Evolutionary conservation across 2,797 vertebrate genomes (phyloP).

Genomic region (Stomatorhinus walkeri): DNA sequence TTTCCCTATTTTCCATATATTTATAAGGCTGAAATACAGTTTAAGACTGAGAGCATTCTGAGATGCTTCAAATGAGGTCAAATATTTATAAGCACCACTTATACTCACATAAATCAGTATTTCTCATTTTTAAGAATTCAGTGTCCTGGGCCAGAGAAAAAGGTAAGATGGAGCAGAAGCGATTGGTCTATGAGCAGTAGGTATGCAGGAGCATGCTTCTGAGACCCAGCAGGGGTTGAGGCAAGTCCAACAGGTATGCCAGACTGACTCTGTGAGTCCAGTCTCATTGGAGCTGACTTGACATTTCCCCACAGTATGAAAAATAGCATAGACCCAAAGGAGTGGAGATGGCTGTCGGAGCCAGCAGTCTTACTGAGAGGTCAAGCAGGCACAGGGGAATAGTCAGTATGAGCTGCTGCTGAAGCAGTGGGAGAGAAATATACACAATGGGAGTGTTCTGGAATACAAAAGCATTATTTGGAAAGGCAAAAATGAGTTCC

Average conservation of each 20-base stretch:
- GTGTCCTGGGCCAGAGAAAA: neutral
- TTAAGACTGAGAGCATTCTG: neutral
- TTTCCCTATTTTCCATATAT: neutral
- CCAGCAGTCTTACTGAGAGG: neutral
- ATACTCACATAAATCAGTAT: neutral
- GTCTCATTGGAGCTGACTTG: neutral
- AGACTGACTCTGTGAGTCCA: neutral
- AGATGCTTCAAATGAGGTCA: neutral
- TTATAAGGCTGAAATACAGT: neutral
- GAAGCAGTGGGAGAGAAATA: neutral
- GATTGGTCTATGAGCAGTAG: neutral
- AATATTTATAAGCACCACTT: neutral
- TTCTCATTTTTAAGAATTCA: neutral
- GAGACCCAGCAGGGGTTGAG: neutral
- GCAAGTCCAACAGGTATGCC: neutral
- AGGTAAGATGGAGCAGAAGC: neutral
- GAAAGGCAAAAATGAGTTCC: neutral
- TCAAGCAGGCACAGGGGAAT: neutral
- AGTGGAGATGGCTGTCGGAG: neutral
- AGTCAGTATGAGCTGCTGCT: neutral
- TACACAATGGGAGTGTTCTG: neutral
- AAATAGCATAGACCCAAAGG: neutral
- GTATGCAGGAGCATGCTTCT: neutral
- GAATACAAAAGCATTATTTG: neutral
- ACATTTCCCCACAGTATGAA: neutral